A percentile compares a stretch with the other conserved stretches of the same genome.
Evolutionary conservation across 2,797 vertebrate genomes (phyloP).

Genomic region (Chromis chromis): DNA sequence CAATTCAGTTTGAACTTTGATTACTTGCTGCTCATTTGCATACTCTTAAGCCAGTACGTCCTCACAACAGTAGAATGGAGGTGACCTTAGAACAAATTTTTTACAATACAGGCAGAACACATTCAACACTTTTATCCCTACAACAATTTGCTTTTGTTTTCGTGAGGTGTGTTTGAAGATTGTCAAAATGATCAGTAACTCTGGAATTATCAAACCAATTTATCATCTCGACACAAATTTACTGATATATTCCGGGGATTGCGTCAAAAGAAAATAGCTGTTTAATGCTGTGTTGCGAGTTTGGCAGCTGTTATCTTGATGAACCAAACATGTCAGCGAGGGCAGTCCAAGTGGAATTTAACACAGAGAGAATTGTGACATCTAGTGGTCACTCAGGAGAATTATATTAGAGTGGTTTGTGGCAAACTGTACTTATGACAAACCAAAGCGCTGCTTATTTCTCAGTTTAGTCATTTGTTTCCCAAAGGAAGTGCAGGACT

Average conservation of each 20-base stretch:
- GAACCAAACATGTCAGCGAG: conserved; percentile 42
- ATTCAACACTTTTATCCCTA: conserved; percentile 9
- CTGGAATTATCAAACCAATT: not conserved
- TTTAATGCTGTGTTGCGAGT: conserved; percentile 6
- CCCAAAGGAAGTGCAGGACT: conserved; percentile 10
- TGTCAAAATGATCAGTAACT: conserved; percentile 2
- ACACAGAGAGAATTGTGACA: conserved; percentile 73
- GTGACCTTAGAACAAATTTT: conserved; percentile 49
- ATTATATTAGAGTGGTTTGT: not conserved
- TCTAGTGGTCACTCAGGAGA: conserved; percentile 68
- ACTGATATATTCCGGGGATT: not conserved
- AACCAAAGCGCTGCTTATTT: conserved; percentile 24
- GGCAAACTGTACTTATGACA: conserved; percentile 6
- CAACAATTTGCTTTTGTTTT: not conserved
- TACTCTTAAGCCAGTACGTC: conserved; percentile 63
- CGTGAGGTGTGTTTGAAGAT: not conserved
- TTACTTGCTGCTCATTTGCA: conserved; percentile 83
- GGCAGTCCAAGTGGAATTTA: conserved; percentile 39
- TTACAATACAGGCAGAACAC: conserved; percentile 3
- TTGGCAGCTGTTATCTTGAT: conserved; percentile 20
- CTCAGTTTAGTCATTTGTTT: conserved; percentile 8
- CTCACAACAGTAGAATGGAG: conserved; percentile 21
- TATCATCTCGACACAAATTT: conserved; percentile 7
- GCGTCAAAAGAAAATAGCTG: conserved; percentile 6
- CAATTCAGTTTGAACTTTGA: conserved; percentile 82